Percentiles rank a stretch among this genome's conserved stretches.
Conservation (phyloP, 2,113 vertebrate species). For the Plecotus auritus region DNA sequence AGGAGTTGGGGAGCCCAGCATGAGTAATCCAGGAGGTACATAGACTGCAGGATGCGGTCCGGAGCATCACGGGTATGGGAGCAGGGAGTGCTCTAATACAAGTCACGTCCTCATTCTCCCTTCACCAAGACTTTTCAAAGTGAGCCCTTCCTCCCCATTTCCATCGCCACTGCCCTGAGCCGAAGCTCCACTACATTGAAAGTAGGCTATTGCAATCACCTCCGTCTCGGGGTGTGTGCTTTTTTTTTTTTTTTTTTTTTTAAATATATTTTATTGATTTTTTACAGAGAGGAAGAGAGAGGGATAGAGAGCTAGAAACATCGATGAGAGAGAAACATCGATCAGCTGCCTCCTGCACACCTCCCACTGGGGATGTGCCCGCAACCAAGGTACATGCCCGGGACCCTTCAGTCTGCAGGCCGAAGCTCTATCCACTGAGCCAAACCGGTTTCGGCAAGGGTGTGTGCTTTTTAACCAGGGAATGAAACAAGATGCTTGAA, state of each 20-base stretch:
- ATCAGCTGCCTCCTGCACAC: no score
- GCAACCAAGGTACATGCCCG: no score
- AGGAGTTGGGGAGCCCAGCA: not conserved
- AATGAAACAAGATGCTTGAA: not conserved
- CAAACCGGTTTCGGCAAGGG: no score
- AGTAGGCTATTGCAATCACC: not conserved
- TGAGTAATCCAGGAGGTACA: fast-evolving
- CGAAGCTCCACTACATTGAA: not conserved
- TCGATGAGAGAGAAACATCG: no score
- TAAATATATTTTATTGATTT: no score
- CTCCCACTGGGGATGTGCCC: no score
- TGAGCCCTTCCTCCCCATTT: not conserved
- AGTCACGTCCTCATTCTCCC: not conserved
- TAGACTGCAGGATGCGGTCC: fast-evolving
- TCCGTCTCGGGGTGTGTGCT: not conserved
- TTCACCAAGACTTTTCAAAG: not conserved
- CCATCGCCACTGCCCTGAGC: not conserved
- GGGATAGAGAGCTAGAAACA: no score
- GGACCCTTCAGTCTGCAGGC: no score
- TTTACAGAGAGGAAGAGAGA: no score
- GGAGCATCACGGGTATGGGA: not conserved
- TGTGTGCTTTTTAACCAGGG: not conserved
- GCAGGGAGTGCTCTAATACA: no score
- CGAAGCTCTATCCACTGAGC: no score
- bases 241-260: no score